Evolutionary conservation across 2,888 invertebrate species (phyloP).

Genomic region (Drosophila tanythrix): DNA sequence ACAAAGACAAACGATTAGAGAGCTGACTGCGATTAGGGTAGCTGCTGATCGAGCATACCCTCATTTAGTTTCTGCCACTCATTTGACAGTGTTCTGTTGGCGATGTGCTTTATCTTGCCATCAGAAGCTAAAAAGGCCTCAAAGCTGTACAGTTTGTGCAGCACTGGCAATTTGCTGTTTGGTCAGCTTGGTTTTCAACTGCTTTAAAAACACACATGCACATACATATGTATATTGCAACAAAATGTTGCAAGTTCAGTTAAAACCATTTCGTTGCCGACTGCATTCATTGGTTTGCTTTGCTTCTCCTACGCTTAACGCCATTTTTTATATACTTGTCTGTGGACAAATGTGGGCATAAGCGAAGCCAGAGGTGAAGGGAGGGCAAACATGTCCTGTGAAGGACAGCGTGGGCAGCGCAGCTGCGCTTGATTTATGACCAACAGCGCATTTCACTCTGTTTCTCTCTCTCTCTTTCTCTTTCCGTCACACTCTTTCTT

Average conservation of each 20-base stretch:
- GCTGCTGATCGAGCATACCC: neutral
- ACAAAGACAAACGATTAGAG: too few species aligned
- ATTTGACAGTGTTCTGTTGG: neutral
- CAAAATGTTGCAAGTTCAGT: constrained; percentile 23
- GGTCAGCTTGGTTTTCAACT: neutral
- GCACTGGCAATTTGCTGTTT: constrained; percentile 3
- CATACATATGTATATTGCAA: constrained; percentile 7
- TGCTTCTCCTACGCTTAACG: constrained; percentile 37
- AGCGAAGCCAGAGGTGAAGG: neutral
- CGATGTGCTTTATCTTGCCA: constrained; percentile 1
- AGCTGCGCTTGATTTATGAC: constrained; percentile 64
- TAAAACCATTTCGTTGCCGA: constrained; percentile 39
- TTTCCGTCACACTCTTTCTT: neutral
- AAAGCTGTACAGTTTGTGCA: constrained; percentile 32
- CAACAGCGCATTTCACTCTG: constrained; percentile 24
- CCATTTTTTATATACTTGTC: constrained; percentile 50
- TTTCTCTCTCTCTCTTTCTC: neutral
- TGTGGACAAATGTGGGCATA: constrained; percentile 18
- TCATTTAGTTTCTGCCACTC: neutral
- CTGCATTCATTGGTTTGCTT: constrained; percentile 16
- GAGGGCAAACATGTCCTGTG: neutral
- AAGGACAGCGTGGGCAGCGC: constrained; percentile 23
- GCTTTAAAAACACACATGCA: neutral
- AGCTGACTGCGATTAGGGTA: neutral
- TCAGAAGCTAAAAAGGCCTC: neutral